Base-by-base conservation (phyloP, 1,140 invertebrate species). In the Tribolium castaneum region DNA sequence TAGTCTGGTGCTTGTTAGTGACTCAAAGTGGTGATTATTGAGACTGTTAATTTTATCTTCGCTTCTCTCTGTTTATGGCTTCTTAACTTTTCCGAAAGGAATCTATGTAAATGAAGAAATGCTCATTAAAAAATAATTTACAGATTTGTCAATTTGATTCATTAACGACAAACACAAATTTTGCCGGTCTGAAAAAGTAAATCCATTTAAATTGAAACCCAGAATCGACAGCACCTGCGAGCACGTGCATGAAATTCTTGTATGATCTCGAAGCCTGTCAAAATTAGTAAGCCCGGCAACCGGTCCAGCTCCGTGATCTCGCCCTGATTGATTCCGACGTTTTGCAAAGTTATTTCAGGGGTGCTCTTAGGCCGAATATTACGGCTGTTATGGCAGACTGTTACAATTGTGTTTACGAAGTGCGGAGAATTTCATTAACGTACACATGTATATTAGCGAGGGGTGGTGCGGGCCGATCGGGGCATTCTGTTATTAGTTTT, bases 331-430 rank as follows among this genome's bases (percentile, higher is more conserved):
- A 14, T 13, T 12, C 59, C 45, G 59, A 66, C 59, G 12, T 66
- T 35, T 66, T 14, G 59, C 10, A 22, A 59, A 59, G 54, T 59
- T 59, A 59, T 59, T 25, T 25, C 14, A 10, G 10, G 54, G 19
- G 30, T 25, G 59, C n/a, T 35, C 59, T 66, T 66, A 30, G 56
- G 10, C 59, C 9, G 30, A 62, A 77, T 73, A 80, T 80, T 77
- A 80, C 70, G 39, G 71, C 75, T 81, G 71, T 79, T 79, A 70
- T 19, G 50, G 77, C 77, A 73, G 30, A 66, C 80, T 79, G 78
- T 81, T 81, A 80, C 80, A 81, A 81, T 81, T 80, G 75, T 79
- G 76, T 81, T 81, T 81, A 81, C 80, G 76, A 75, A 81, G 78
- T 81, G 79, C 19, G 77, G 74, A 78, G 80, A 81, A 81, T 81